Evolutionary conservation across 2,113 vertebrate genomes (phyloP), one percentile per base, ranked within the genome.

Genomic region (Xerus inauris): DNA sequence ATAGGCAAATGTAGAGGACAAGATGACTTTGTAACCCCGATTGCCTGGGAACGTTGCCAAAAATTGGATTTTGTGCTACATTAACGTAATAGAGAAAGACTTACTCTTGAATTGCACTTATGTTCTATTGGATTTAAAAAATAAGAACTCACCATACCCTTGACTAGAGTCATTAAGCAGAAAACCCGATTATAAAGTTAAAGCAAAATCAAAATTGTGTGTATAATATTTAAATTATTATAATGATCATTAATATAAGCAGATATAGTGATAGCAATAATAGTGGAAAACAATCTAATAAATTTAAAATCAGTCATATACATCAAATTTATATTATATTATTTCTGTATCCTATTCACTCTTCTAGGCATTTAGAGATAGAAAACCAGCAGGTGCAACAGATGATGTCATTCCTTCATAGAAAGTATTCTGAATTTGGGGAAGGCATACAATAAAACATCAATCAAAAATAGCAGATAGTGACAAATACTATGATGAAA

Each of bases 21-120:
- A 91, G 40, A 94, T 91, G 94, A 97, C 94, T 96, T 97, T 97
- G 89, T 82, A 97, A 97, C 80, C 57, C 71, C 26, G 2, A 95
- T 94, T 97, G 73, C 64, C 94, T 96, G 95, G 97, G 96, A 97
- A 95, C 9, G 51, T 62, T 94, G 97, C 97, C 97, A 97, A 97
- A 94, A 97, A 94, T 67, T 65, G 79, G 91, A 94, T 97, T 94
- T 94, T 95, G 86, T 95, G 75, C 51, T 94, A 95, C 75, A 91
- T 94, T 97, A 97, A 96, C 95, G 79, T 96, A 95, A 94, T 93
- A 75, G 96, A 94, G 69, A 87, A 24, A 97, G 94, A 67, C 77
- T 95, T 73, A 94, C 28, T 93, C 75, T 94, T 96, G 87, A 93
- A 97, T 96, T 89, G 47, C 86, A 97, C 80, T 96, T 94, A 95